Conservation (phyloP, 2,113 vertebrate species). For the Azemiops feae region DNA sequence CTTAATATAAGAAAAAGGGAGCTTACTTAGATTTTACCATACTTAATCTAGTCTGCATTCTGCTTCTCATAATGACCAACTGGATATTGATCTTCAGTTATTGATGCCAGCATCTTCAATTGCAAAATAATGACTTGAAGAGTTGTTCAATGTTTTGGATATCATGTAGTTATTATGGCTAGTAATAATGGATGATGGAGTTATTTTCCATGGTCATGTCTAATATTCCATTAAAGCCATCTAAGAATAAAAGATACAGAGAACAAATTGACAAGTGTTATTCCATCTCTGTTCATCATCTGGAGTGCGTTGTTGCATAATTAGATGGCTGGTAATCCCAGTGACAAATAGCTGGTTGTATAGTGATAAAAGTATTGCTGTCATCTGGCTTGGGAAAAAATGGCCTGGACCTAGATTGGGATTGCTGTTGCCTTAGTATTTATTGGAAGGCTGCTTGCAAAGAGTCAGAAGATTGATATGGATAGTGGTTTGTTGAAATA, state of each 20-base stretch:
- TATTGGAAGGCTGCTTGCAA: neutral
- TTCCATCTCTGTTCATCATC: neutral
- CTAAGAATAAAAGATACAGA: neutral
- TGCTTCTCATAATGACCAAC: neutral
- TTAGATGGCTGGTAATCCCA: neutral
- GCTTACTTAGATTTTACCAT: neutral
- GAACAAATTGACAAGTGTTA: neutral
- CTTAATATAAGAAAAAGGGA: neutral
- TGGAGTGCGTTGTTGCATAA: neutral
- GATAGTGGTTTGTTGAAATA: neutral
- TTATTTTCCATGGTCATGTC: neutral
- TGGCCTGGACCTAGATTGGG: neutral
- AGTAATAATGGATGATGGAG: neutral
- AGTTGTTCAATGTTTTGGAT: neutral
- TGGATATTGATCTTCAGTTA: neutral
- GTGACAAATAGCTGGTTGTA: neutral
- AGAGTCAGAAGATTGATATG: neutral
- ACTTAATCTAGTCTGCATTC: neutral
- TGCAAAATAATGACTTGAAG: neutral
- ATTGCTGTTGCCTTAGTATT: neutral
- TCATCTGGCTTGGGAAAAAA: neutral
- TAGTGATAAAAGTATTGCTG: neutral
- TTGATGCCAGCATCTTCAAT: neutral
- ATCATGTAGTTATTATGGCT: neutral
- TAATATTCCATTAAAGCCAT: neutral